These are phyloP conservation scores for Aphelinus certus DNA, from an alignment of 1,140 invertebrate species.

Conservation along the genomic window DNA sequence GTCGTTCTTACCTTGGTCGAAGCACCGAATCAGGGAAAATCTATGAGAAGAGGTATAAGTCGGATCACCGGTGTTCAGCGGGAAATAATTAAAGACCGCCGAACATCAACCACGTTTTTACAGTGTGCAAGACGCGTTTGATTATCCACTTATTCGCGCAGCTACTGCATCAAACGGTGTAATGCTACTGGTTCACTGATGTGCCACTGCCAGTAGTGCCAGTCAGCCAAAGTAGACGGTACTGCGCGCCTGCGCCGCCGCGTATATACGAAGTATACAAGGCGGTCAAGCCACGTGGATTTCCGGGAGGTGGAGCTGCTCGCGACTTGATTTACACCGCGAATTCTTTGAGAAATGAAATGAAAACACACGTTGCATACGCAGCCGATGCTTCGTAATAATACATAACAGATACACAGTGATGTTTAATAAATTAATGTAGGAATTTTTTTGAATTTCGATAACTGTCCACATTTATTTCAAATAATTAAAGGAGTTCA, in stretches of 20 bases:
- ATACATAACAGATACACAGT: too few species aligned
- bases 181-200: too few species aligned
- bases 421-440: too few species aligned
- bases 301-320: slow-evolving; percentile 3
- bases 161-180: too few species aligned
- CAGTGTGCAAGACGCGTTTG: not conserved
- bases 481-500: slow-evolving; percentile 28
- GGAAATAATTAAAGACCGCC: slow-evolving; percentile 5
- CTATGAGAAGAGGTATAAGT: not conserved
- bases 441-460: not conserved
- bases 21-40: not conserved
- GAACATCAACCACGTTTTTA: slow-evolving; percentile 27
- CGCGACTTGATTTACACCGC: not conserved
- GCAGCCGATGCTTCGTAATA: too few species aligned
- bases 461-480: slow-evolving; percentile 30
- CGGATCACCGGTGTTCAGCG: not conserved
- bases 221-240: too few species aligned
- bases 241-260: too few species aligned
- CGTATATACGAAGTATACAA: too few species aligned
- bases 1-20: not conserved
- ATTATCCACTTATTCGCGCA: not conserved
- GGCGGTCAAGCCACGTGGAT: not conserved
- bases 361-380: not conserved
- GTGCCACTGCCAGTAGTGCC: too few species aligned
- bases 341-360: not conserved